Percentiles rank a stretch among this genome's conserved stretches.
These are phyloP conservation scores for Ochropleura leucogaster DNA, from an alignment of 2,888 invertebrate genomes.

Conservation along the genomic window DNA sequence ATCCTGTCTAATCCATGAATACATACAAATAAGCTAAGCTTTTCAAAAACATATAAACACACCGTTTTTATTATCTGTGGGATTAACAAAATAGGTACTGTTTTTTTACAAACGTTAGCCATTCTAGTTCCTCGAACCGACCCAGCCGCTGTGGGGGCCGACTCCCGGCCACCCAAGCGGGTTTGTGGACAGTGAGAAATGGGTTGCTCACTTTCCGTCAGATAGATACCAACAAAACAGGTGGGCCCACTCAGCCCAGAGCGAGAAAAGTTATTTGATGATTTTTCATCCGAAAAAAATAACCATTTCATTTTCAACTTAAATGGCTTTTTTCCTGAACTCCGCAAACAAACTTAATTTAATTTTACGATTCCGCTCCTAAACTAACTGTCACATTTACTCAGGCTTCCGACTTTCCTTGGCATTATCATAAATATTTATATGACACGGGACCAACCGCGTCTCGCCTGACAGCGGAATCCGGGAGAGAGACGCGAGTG, in stretches of 20 bases:
- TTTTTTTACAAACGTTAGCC: background rate
- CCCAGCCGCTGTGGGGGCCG: no score
- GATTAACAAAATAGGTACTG: background rate
- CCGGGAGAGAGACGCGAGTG: background rate
- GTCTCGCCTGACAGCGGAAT: background rate
- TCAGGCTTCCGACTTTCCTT: slow-evolving; percentile 13
- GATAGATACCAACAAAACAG: no score
- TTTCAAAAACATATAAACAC: background rate
- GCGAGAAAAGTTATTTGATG: no score
- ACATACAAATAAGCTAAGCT: background rate
- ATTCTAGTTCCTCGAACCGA: background rate
- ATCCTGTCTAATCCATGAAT: no score
- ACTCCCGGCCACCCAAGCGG: no score
- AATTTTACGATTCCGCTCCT: background rate
- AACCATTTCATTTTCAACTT: no score
- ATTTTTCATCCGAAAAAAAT: no score
- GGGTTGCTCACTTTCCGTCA: no score
- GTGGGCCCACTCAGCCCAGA: no score
- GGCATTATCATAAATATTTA: slow-evolving; percentile 28
- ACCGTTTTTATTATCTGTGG: background rate
- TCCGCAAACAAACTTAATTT: slow-evolving; percentile 10
- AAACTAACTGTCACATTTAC: slow-evolving; percentile 22
- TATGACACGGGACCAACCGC: slow-evolving; percentile 1
- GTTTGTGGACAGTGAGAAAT: no score
- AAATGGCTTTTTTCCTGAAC: no score